phyloP scores from a whole-genome alignment of 2,797 vertebrate genomes.

The Nothura maculosa region DNA sequence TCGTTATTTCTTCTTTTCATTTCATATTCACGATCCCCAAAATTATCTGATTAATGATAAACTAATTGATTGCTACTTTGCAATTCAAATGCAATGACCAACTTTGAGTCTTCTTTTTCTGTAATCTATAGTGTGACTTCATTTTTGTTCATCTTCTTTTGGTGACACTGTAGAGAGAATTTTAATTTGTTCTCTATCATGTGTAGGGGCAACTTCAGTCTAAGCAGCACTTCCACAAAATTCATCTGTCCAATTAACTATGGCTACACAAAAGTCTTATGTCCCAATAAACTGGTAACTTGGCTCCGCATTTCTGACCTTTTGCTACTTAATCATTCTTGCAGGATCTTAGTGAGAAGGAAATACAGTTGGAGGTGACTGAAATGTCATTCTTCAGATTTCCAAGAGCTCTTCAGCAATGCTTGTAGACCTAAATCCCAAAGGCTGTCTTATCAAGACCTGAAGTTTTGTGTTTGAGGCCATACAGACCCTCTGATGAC shows the following conservation, averaged over 20 bases:
- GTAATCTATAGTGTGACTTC: background rate
- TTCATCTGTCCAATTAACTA: background rate
- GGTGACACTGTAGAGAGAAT: background rate
- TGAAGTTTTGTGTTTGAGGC: background rate
- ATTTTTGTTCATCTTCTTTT: slow-evolving; percentile 16
- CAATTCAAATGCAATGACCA: slow-evolving; percentile 73
- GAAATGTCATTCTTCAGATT: background rate
- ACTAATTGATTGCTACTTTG: slow-evolving; percentile 87
- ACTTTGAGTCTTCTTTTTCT: slow-evolving; percentile 49
- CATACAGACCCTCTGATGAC: background rate
- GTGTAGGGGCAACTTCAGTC: background rate
- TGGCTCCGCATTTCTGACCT: background rate
- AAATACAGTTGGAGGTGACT: background rate
- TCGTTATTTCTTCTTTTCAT: slow-evolving; percentile 90
- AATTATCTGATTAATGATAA: slow-evolving; percentile 90
- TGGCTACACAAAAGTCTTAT: background rate
- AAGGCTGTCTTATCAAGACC: background rate
- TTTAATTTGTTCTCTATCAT: background rate
- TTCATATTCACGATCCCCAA: slow-evolving; percentile 85
- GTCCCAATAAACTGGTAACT: background rate
- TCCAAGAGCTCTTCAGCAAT: background rate
- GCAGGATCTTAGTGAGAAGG: background rate
- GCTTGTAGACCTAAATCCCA: background rate
- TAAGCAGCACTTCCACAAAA: background rate
- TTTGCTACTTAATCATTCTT: background rate